Conservation (phyloP, 1,140 invertebrate species). For the Magallana ariakensis region DNA sequence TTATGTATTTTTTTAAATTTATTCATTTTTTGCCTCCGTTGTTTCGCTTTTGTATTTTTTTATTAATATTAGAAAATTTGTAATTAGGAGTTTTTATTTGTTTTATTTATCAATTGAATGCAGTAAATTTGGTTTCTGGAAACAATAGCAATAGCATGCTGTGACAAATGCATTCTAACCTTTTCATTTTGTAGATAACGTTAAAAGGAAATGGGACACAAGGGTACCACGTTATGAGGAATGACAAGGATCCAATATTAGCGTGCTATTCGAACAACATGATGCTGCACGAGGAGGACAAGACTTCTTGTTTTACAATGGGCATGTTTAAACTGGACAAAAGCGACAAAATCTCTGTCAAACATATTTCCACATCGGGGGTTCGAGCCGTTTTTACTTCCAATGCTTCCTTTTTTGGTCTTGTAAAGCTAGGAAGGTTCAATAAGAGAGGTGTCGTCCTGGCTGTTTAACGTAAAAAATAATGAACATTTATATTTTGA, state of each 20-base stretch:
- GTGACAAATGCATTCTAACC: no score
- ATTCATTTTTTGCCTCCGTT: no score
- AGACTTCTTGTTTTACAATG: slow-evolving; percentile 9
- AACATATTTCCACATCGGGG: slow-evolving; percentile 17
- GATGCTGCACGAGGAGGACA: slow-evolving; percentile 30
- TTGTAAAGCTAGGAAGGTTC: neutral
- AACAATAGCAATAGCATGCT: no score
- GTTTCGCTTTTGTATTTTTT: no score
- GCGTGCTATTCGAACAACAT: slow-evolving; percentile 16
- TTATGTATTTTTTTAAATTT: no score
- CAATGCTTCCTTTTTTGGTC: slow-evolving; percentile 20
- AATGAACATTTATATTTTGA: neutral
- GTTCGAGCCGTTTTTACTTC: slow-evolving; percentile 11
- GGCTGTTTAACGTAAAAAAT: neutral
- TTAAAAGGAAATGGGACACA: slow-evolving; percentile 27
- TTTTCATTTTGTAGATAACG: slow-evolving; percentile 8
- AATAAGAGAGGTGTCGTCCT: neutral
- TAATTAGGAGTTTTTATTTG: no score
- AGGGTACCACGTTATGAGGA: slow-evolving; percentile 20
- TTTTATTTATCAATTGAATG: no score
- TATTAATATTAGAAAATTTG: no score
- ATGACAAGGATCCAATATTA: slow-evolving; percentile 7
- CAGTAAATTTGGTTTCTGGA: no score
- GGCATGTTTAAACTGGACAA: neutral
- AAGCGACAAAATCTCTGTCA: neutral